A percentile compares a stretch with the other conserved stretches of the same genome.
phyloP scores from a whole-genome alignment of 1,140 invertebrate species.

The Wiebesia pumilae region DNA sequence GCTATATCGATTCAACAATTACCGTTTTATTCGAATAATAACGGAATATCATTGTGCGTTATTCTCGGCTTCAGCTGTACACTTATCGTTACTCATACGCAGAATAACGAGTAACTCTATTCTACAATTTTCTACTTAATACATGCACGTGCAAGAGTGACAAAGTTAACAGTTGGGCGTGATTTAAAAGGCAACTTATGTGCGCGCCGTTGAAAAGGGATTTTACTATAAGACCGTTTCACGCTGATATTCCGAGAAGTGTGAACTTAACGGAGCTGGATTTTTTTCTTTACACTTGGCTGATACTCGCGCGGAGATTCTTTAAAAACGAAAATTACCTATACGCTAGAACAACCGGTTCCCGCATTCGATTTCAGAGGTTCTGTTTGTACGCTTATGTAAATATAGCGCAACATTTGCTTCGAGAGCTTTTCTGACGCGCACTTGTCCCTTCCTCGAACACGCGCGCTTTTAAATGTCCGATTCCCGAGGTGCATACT shows the following conservation, averaged over 20 bases:
- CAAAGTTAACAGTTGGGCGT: neutral
- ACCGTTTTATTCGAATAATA: too few relatives aligned
- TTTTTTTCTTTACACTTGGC: slow-evolving; percentile 12
- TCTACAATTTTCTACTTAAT: neutral
- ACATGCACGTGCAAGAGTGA: neutral
- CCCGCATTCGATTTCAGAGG: slow-evolving; percentile 33
- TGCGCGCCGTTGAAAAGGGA: neutral
- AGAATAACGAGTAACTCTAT: neutral
- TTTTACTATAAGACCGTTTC: neutral
- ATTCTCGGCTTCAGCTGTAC: too few relatives aligned
- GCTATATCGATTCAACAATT: too few relatives aligned
- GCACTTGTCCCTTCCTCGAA: slow-evolving; percentile 11
- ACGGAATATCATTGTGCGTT: too few relatives aligned
- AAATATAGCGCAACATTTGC: slow-evolving; percentile 12
- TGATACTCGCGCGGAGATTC: neutral
- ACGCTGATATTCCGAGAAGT: neutral
- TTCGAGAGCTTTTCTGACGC: slow-evolving; percentile 8
- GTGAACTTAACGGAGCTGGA: slow-evolving; percentile 20
- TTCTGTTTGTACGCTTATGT: slow-evolving; percentile 20
- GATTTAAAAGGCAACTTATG: neutral
- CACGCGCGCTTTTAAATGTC: slow-evolving; percentile 17
- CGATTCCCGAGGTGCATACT: neutral
- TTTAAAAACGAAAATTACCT: slow-evolving; percentile 26
- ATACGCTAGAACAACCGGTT: slow-evolving; percentile 27
- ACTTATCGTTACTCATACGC: too few relatives aligned